Evolutionary conservation across 2,888 invertebrate genomes (phyloP).

Genomic region (Synanthedon formicaeformis): DNA sequence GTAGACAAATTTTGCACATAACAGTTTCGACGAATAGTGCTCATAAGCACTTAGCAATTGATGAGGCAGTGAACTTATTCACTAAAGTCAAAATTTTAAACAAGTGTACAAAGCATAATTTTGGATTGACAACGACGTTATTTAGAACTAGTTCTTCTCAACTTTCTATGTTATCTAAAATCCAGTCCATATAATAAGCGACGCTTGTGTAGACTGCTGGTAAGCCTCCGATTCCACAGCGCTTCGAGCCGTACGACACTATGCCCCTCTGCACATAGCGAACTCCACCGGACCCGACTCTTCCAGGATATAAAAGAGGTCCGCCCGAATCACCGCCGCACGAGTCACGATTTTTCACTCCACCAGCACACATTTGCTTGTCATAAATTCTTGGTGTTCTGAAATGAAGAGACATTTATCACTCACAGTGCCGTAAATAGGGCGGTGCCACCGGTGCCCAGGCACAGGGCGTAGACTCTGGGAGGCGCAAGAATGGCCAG

Average conservation of each 20-base stretch:
- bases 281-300: constrained; percentile 28
- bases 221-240: constrained; percentile 58
- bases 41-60: no score
- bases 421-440: no score
- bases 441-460: no score
- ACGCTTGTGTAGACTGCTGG: constrained; percentile 74
- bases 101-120: no score
- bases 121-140: no score
- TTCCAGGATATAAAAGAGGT: constrained; percentile 63
- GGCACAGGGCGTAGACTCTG: no score
- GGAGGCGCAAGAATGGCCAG: no score
- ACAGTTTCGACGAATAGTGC: no score
- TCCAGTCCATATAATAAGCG: constrained; percentile 70
- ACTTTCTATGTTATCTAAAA: constrained; percentile 55
- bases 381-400: constrained; percentile 36
- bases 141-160: neutral
- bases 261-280: constrained; percentile 72
- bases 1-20: no score
- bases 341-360: constrained; percentile 67
- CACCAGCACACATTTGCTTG: constrained; percentile 70
- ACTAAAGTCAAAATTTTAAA: no score
- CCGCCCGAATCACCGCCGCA: constrained; percentile 79
- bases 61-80: no score
- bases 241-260: constrained; percentile 67
- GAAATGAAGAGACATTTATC: constrained; percentile 5